These are phyloP conservation scores for Sylvia atricapilla DNA, from an alignment of 2,113 vertebrate genomes.

Conservation along the genomic window DNA sequence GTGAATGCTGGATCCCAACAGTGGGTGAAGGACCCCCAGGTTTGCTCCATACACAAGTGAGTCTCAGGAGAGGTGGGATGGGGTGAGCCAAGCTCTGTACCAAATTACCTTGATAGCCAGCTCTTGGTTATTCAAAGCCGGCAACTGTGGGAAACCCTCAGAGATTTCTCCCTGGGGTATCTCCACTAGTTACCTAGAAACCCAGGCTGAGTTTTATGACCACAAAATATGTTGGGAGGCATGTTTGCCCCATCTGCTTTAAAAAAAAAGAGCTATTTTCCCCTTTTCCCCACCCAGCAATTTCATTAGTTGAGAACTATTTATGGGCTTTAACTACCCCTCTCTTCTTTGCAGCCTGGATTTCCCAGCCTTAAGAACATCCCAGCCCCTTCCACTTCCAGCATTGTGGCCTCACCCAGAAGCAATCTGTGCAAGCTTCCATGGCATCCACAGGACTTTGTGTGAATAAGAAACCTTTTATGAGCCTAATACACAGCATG, in stretches of 20 bases:
- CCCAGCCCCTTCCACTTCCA: constrained; percentile 24
- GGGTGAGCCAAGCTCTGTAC: neutral
- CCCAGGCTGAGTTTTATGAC: constrained; percentile 55
- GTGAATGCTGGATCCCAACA: neutral
- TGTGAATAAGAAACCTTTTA: constrained; percentile 11
- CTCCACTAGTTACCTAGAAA: constrained; percentile 56
- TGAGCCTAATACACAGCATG: neutral
- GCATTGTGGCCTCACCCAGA: neutral
- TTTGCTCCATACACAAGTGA: neutral
- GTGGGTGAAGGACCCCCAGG: accelerated
- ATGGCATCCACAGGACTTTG: neutral
- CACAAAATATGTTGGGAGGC: constrained; percentile 24
- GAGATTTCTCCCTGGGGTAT: neutral
- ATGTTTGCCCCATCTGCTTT: constrained; percentile 36
- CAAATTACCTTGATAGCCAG: neutral
- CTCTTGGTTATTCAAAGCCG: neutral
- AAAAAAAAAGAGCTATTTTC: constrained; percentile 15
- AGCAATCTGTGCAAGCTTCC: constrained; percentile 7
- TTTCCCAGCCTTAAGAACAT: neutral
- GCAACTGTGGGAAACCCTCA: neutral
- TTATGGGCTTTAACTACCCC: constrained; percentile 37
- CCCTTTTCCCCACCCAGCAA: neutral
- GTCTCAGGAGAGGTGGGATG: neutral
- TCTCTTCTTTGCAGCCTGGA: constrained; percentile 19
- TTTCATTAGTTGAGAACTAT: constrained; percentile 58